These are phyloP conservation scores for Hemiprocne comata DNA, from an alignment of 2,113 vertebrate species.

Conservation along the genomic window DNA sequence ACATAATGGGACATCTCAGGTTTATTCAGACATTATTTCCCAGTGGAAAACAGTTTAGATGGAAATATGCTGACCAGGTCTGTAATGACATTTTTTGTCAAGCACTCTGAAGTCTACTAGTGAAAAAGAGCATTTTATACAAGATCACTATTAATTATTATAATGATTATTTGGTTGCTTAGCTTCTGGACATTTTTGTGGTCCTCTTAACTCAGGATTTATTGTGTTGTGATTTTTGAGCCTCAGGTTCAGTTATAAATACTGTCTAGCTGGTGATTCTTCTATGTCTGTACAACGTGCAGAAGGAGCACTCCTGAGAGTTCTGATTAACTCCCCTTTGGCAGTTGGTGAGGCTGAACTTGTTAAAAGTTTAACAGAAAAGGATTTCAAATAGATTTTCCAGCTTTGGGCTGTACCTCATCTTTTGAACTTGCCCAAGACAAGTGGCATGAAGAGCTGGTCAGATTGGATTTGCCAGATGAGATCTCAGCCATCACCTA, in stretches of 20 bases:
- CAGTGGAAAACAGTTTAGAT: background rate
- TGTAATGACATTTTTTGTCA: background rate
- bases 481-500: background rate
- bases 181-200: background rate
- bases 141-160: constrained; percentile 25
- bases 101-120: background rate
- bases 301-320: background rate
- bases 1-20: background rate
- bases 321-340: background rate
- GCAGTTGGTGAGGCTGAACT: background rate
- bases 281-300: rapidly evolving
- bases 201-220: background rate
- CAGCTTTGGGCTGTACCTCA: background rate
- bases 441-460: background rate
- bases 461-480: background rate
- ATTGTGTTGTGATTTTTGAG: constrained; percentile 17
- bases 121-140: background rate
- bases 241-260: background rate
- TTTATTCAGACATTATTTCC: background rate
- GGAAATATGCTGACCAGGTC: background rate
- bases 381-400: background rate
- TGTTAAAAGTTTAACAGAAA: constrained; percentile 8
- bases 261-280: background rate
- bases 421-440: background rate
- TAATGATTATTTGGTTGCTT: constrained; percentile 19